Base-by-base conservation (phyloP, 2,888 invertebrate genomes). In the Eristalinus aeneus region DNA sequence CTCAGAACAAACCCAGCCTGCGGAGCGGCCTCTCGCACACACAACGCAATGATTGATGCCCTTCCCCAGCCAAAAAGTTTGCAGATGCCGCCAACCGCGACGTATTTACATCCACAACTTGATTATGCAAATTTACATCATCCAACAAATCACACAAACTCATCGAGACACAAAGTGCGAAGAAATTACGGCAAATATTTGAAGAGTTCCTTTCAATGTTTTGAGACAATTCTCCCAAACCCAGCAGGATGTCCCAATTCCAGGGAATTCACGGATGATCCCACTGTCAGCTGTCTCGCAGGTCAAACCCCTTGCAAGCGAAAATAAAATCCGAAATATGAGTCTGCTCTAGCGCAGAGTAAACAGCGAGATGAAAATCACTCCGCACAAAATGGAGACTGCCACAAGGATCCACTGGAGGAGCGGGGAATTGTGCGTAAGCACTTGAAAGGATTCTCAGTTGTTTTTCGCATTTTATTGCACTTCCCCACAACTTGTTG, bases 111-210 rank as follows among this genome's bases (percentile, higher is more conserved):
- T 20, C 20, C 46, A 58, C 61, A 39, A 67, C 22, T 60, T 76
- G 68, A 68, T 68, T 76, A 76, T 68, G 60, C 27, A 68, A 76
- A 76, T 76, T 69, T 68, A 34, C 53, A 61, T 63, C 11, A 16
- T 3, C 31, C 36, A 71, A 69, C 54, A 77, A 71, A 77, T 69
- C 46, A 2, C 61, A 63, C 63, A 16, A 8, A 34, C 9, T 16
- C 73, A 36, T 36, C n/a, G 56, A 74, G 64, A 46, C 46, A 16
- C 16, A 16, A n/a, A 5, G 46, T 16, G 16, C 46, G 46, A 16
- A n/a, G n/a, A 46, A 46, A n/a, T 46, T n/a, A n/a, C 46, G n/a
- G 16, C 46, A 46, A 46, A 46, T 46, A 46, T 46, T 46, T 46
- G n/a, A n/a, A 39, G 8, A n/a, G n/a, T 39, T 16, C 9, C 46